Conservation (phyloP, 2,113 vertebrate species). For the Brachionichthys hirsutus region DNA sequence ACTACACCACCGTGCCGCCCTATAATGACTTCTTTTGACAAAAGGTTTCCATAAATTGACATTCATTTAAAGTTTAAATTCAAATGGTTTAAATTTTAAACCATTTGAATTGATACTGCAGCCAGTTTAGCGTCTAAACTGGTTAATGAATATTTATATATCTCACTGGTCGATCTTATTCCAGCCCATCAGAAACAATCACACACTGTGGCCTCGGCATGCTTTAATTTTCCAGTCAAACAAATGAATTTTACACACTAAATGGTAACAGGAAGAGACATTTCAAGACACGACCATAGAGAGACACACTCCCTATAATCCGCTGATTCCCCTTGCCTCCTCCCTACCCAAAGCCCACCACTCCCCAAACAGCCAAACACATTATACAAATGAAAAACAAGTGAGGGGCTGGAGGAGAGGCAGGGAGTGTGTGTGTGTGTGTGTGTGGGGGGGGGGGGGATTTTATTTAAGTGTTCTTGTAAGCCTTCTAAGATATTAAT, state of each 20-base stretch:
- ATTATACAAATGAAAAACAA: slow-evolving; percentile 94
- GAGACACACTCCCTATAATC: slow-evolving; percentile 50
- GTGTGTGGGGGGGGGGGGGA: slow-evolving; percentile 70
- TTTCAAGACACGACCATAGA: slow-evolving; percentile 48
- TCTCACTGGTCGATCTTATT: no score
- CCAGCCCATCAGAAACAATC: not conserved
- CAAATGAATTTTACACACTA: slow-evolving; percentile 2
- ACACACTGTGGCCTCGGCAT: not conserved
- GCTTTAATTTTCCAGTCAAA: slow-evolving; percentile 6
- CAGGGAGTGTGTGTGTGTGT: no score
- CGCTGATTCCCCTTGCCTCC: slow-evolving; percentile 9
- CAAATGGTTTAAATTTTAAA: no score
- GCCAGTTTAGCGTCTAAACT: no score
- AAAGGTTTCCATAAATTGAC: no score
- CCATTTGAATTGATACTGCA: no score
- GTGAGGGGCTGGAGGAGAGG: slow-evolving; percentile 69
- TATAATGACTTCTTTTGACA: no score
- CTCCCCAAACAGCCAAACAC: slow-evolving; percentile 74
- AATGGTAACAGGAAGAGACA: slow-evolving; percentile 8
- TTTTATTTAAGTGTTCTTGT: slow-evolving; percentile 99
- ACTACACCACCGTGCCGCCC: no score
- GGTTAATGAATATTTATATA: no score
- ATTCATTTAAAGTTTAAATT: no score
- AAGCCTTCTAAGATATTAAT: slow-evolving; percentile 99
- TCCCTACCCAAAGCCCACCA: not conserved